Evolutionary conservation across 2,888 invertebrate genomes (phyloP).

Genomic region (Aelia acuminata): DNA sequence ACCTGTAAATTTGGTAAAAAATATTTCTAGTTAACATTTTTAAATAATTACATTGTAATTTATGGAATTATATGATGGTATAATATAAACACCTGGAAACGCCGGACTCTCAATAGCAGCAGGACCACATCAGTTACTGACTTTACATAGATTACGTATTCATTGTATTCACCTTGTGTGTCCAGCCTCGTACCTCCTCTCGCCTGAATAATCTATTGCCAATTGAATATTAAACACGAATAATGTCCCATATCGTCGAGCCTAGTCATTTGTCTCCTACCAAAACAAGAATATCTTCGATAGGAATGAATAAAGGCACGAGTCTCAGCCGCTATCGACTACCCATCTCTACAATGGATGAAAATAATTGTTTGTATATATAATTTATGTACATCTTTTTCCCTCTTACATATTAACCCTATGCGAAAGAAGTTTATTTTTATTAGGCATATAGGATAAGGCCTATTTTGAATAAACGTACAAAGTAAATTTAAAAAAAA

Average conservation of each 20-base stretch:
- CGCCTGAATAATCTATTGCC: conserved; percentile 15
- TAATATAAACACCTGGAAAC: background rate
- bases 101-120: background rate
- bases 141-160: conserved; percentile 41
- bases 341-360: too few species aligned
- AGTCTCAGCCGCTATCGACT: background rate
- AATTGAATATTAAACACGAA: conserved; percentile 36
- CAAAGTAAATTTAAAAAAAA: too few species aligned
- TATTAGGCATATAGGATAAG: too few species aligned
- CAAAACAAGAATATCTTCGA: conserved; percentile 4
- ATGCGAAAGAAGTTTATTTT: too few species aligned
- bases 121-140: background rate
- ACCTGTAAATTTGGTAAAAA: too few species aligned
- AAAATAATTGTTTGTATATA: too few species aligned
- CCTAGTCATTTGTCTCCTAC: background rate
- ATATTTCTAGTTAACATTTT: too few species aligned
- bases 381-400: too few species aligned
- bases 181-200: background rate
- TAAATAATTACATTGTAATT: too few species aligned
- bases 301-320: background rate
- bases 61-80: too few species aligned
- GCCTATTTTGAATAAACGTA: too few species aligned
- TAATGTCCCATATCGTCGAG: background rate
- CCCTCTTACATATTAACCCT: too few species aligned
- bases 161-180: conserved; percentile 32